phyloP scores from a whole-genome alignment of 2,797 vertebrate genomes.

The Rallus crepitans region DNA sequence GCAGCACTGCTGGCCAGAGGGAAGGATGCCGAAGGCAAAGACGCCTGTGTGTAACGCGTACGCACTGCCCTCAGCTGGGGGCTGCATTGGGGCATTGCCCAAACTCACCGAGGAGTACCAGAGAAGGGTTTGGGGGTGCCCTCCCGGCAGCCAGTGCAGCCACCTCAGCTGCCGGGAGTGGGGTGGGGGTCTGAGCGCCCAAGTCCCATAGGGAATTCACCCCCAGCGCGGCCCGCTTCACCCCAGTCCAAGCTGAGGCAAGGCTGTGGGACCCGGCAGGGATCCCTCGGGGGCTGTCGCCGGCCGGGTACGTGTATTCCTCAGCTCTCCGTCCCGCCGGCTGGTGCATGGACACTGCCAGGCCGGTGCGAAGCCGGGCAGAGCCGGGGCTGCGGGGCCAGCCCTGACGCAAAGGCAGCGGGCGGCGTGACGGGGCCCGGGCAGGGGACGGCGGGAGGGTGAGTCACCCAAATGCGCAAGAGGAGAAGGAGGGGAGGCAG shows the following conservation, averaged over 20 bases:
- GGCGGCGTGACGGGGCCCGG: background rate
- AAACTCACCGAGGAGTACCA: background rate
- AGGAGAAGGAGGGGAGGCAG: background rate
- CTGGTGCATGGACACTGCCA: fast-evolving
- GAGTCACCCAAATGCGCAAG: background rate
- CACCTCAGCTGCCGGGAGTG: fast-evolving
- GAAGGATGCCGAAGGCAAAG: background rate
- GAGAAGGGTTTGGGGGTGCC: background rate
- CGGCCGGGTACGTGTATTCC: fast-evolving
- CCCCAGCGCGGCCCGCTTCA: fast-evolving
- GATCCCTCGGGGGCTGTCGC: fast-evolving
- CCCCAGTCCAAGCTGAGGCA: background rate
- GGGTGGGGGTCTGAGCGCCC: background rate
- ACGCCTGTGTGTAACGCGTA: fast-evolving
- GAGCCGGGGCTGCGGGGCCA: background rate
- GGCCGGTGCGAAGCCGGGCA: background rate
- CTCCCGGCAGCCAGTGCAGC: fast-evolving
- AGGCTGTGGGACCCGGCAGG: background rate
- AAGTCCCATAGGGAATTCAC: background rate
- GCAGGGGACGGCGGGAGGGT: background rate
- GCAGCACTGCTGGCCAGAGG: fast-evolving
- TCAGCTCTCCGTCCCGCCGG: background rate
- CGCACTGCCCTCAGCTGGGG: background rate
- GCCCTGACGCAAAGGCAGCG: background rate
- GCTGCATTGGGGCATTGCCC: background rate